Percentiles rank a stretch among this genome's conserved stretches.
These are phyloP conservation scores for Microctonus brassicae DNA, from an alignment of 2,888 invertebrate genomes.

Conservation along the genomic window DNA sequence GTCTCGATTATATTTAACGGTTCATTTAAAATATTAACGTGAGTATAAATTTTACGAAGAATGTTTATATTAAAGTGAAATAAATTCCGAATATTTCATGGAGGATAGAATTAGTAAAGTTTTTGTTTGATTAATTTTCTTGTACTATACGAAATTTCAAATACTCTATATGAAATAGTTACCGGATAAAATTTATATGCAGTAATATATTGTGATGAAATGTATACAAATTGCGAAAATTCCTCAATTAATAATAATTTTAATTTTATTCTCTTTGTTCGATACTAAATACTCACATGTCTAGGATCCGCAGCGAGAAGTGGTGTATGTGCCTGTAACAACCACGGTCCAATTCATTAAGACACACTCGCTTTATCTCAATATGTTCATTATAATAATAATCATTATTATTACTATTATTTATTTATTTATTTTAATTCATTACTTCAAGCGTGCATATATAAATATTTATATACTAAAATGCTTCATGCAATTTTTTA, in stretches of 20 bases:
- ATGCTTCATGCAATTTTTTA: neutral
- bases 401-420: neutral
- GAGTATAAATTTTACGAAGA: no score
- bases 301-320: slow-evolving; percentile 75
- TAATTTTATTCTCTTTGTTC: neutral
- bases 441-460: no score
- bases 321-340: slow-evolving; percentile 80
- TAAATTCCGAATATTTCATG: neutral
- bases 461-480: neutral
- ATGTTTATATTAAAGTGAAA: neutral
- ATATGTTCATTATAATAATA: neutral
- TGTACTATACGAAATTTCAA: no score
- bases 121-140: slow-evolving; percentile 52
- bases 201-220: neutral
- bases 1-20: no score
- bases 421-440: no score
- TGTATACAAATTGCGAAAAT: neutral
- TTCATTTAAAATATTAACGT: no score
- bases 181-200: no score
- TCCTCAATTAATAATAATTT: neutral
- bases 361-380: neutral
- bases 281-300: slow-evolving; percentile 71
- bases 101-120: slow-evolving; percentile 45
- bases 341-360: slow-evolving; percentile 62
- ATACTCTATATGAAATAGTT: no score